Percentiles rank a stretch among this genome's conserved stretches.
Evolutionary conservation across 64 coral and sea anemone species (phyloP).

Genomic region (Actinia equina): DNA sequence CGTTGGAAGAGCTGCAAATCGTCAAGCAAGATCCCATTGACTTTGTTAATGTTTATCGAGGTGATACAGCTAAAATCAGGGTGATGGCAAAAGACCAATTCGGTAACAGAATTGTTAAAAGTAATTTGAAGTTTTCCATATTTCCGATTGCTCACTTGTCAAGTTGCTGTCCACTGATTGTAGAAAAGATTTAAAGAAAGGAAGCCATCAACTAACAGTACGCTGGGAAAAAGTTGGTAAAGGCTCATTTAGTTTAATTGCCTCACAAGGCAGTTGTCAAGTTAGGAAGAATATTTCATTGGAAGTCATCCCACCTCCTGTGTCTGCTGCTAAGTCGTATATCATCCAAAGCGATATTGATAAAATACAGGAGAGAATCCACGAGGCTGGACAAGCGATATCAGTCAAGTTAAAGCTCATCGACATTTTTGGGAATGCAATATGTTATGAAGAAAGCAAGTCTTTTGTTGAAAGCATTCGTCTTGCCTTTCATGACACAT

Average conservation of each 20-base stretch:
- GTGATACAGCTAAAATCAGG: neutral
- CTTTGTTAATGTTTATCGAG: neutral
- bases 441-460: neutral
- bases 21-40: neutral
- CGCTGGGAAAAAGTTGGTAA: neutral
- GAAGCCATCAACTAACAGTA: neutral
- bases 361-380: neutral
- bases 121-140: neutral
- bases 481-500: neutral
- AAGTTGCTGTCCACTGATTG: neutral
- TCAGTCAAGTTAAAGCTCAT: neutral
- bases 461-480: neutral
- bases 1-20: neutral
- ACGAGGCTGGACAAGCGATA: neutral
- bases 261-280: neutral
- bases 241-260: neutral
- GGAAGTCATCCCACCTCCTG: neutral
- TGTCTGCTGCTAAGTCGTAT: neutral
- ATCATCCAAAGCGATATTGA: neutral
- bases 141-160: neutral
- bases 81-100: neutral
- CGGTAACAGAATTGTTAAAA: neutral
- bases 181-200: neutral
- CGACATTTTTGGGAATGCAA: neutral
- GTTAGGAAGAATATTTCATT: neutral